phyloP scores from a whole-genome alignment of 2,797 vertebrate genomes.

The Thaleichthys pacificus region DNA sequence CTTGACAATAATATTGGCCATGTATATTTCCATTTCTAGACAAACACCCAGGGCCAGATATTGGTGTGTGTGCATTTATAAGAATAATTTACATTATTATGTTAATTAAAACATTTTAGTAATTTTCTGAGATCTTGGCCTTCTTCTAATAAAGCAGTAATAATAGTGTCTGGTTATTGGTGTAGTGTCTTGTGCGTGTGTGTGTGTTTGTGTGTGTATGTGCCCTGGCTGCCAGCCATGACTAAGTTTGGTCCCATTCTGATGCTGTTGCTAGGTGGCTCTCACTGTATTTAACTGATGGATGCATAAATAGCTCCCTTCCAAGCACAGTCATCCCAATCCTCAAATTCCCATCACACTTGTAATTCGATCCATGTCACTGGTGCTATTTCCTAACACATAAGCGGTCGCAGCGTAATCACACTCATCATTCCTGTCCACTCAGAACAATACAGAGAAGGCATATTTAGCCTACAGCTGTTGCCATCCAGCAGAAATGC shows the following conservation, averaged over 20 bases:
- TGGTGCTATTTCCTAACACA: conserved; percentile 59
- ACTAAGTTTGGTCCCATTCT: background rate
- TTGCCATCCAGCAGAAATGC: conserved; percentile 29
- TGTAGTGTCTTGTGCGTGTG: too few species aligned
- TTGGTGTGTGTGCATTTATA: too few species aligned
- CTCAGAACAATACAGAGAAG: conserved; percentile 54
- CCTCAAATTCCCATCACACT: conserved; percentile 63
- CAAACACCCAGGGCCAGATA: too few species aligned
- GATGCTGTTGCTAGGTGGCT: conserved; percentile 60
- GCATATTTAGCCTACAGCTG: conserved; percentile 51
- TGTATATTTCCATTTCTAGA: conserved; percentile 58
- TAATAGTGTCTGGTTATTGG: conserved; percentile 38
- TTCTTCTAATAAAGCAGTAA: too few species aligned
- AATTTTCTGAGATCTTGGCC: too few species aligned
- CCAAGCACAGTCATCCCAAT: conserved; percentile 33
- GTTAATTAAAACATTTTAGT: too few species aligned
- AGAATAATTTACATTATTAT: too few species aligned
- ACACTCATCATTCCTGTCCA: conserved; percentile 53
- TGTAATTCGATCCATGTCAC: conserved; percentile 62
- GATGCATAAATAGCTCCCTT: conserved; percentile 64
- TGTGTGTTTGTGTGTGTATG: background rate
- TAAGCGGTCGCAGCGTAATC: conserved; percentile 51
- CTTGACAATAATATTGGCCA: conserved; percentile 29
- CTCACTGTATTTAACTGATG: conserved; percentile 50
- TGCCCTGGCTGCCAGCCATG: background rate